Evolutionary conservation across 2,797 vertebrate genomes (phyloP).

Genomic region (Xenentodon cancila): DNA sequence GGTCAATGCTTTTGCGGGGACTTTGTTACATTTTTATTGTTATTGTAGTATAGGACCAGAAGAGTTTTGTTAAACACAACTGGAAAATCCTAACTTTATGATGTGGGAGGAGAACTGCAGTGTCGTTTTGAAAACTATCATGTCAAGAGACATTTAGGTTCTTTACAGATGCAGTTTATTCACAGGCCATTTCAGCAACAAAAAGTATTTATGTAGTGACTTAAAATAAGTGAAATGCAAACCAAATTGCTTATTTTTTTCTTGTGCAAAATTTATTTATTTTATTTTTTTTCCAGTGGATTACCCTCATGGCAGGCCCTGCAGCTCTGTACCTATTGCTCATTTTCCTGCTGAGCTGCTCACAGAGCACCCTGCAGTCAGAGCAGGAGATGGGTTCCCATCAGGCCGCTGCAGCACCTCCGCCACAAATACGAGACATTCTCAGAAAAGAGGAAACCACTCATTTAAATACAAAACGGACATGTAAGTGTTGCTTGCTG

Average conservation of each 20-base stretch:
- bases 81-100: not conserved
- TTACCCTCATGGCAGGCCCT: conserved; percentile 45
- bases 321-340: conserved; percentile 65
- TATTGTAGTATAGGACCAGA: not conserved
- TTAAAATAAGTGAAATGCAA: not conserved
- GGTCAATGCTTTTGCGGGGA: too few relatives aligned
- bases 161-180: too few relatives aligned
- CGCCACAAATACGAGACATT: conserved; percentile 37
- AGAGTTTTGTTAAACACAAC: not conserved
- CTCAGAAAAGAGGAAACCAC: conserved; percentile 51
- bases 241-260: not conserved
- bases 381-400: conserved; percentile 34
- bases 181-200: not conserved
- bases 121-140: not conserved
- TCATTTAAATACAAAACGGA: conserved; percentile 49
- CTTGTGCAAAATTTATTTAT: not conserved
- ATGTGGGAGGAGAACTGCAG: not conserved
- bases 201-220: not conserved
- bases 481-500: conserved; percentile 60
- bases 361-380: conserved; percentile 66
- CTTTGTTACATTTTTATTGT: not conserved
- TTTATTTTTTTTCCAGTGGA: conserved; percentile 2
- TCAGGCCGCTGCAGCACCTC: conserved; percentile 37
- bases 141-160: too few relatives aligned
- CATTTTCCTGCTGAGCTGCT: conserved; percentile 63